These are phyloP conservation scores for Aphodius granarius DNA, from an alignment of 2,888 invertebrate species.

Conservation along the genomic window DNA sequence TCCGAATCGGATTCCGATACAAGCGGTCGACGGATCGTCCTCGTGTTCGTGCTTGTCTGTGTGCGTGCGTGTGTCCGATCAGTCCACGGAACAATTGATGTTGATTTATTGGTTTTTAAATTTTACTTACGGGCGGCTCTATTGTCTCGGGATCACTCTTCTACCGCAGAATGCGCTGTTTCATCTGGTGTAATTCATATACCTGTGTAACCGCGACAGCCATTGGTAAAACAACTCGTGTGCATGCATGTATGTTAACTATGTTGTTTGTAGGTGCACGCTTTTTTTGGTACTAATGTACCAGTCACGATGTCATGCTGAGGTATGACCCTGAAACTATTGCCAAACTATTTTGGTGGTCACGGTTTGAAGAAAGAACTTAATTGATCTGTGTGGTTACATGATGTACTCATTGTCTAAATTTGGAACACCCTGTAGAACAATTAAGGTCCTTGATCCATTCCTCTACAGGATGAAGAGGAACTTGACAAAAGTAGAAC, in stretches of 20 bases:
- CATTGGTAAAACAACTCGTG: not conserved
- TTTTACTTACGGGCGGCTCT: constrained; percentile 18
- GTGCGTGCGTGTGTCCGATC: constrained; percentile 1
- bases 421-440: no score
- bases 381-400: no score
- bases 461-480: no score
- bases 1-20: constrained; percentile 28
- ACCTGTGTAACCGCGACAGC: not conserved
- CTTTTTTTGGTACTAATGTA: not conserved
- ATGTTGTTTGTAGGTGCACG: not conserved
- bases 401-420: no score
- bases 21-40: not conserved
- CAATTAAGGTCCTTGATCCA: no score
- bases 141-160: not conserved
- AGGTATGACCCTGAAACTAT: not conserved
- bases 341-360: not conserved
- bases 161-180: not conserved
- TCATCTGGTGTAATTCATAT: constrained; percentile 12
- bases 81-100: constrained; percentile 23
- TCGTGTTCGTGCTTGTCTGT: constrained; percentile 4
- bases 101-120: constrained; percentile 30
- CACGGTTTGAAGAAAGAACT: not conserved
- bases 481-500: no score
- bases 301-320: not conserved
- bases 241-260: not conserved